Evolutionary conservation across 2,113 vertebrate species (phyloP), one percentile per base, ranked within the genome.

Genomic region (Campylomormyrus tamandua): DNA sequence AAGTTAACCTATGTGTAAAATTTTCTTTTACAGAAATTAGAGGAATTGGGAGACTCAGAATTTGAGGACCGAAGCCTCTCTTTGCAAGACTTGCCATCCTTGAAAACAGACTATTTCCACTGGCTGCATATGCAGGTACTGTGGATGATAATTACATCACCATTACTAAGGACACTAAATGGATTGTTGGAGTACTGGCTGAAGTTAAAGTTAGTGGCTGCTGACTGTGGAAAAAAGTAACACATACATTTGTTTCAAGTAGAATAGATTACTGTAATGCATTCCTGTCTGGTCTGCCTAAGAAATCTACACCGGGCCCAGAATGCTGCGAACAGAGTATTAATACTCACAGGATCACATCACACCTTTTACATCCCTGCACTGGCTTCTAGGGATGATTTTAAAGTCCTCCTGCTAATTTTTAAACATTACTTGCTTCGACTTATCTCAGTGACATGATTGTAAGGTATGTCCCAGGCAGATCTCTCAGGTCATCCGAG

Each of bases 121-220:
- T 91, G 90, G 90, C 15, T 91, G 74, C 86, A 88, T 1, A 50
- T 88, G 53, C 42, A 90, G 90, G 90, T 91, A 90, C 24, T 17
- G 83, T 11, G n/a, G 21, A n/a, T 85, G 46, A n/a, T 50, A 31
- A 27, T 21, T 5, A 27, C 10, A 46, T 45, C 39, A 84, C 21
- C 45, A 24, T 46, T 21, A 84, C 39, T 45, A 84, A 83, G 27
- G 8, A 83, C 15, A 83, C 19, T 83, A 19, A 31, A 11, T 35
- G 11, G 70, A 15, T 31, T 17, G 70, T 74, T 31, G 1, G n/a
- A 74, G 70, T 39, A 35, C 31, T 74, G 31, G 27, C 5, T 74
- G 70, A 17, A 39, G 70, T 17, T 5, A 17, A 17, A 77, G 70
- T n/a, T 66, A 66, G 58, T 27, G n/a, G 58, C 58, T 66, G n/a